A percentile compares a stretch with the other conserved stretches of the same genome.
These are phyloP conservation scores for Calcarius lapponicus DNA, from an alignment of 2,797 vertebrate species.

Conservation along the genomic window DNA sequence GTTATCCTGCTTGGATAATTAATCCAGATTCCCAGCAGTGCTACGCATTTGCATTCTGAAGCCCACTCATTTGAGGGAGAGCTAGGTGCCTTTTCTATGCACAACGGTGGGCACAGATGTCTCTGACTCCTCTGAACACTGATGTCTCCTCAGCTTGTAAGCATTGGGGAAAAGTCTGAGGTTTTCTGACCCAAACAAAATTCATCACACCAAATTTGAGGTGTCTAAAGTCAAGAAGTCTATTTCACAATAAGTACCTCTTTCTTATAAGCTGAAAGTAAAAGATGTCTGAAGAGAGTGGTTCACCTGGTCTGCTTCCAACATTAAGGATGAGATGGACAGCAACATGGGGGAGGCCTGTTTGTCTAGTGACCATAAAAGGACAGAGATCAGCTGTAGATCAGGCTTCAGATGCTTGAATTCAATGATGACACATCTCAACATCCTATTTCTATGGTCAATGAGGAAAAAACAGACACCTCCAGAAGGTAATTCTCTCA, in stretches of 20 bases:
- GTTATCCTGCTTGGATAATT: background rate
- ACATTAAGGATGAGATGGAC: background rate
- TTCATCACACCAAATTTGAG: background rate
- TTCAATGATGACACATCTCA: background rate
- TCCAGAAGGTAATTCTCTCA: background rate
- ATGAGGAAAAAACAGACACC: background rate
- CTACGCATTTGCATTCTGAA: background rate
- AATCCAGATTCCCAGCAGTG: background rate
- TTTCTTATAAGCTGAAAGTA: background rate
- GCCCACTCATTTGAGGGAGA: background rate
- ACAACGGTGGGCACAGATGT: background rate
- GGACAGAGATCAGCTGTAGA: background rate
- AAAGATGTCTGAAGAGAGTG: background rate
- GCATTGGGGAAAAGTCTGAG: background rate
- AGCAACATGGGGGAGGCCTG: background rate
- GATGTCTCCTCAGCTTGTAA: background rate
- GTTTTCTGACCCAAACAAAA: background rate
- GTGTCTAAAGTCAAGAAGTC: accelerated
- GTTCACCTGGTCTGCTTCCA: background rate
- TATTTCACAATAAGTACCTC: background rate
- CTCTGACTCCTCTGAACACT: background rate
- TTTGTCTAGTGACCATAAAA: background rate
- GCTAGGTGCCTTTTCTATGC: background rate
- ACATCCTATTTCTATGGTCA: background rate
- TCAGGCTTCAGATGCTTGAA: background rate